These are phyloP conservation scores for Drosophila quadrilineata DNA, from an alignment of 1,140 invertebrate genomes.

Conservation along the genomic window DNA sequence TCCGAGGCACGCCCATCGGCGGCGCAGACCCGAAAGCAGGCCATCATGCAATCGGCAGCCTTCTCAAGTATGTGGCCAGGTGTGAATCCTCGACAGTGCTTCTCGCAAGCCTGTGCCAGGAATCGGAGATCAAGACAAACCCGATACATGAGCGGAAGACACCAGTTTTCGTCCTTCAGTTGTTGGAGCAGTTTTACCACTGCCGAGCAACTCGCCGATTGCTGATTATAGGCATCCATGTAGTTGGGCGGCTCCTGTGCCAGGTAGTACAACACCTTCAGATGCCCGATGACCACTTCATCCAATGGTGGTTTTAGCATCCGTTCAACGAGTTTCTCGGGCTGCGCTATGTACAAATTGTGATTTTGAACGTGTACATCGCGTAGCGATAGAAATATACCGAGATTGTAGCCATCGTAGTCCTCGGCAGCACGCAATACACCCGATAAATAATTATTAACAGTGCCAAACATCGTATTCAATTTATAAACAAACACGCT, in stretches of 20 bases:
- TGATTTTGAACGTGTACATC: conserved; percentile 88
- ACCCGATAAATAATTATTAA: conserved; percentile 69
- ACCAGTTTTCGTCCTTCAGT: conserved; percentile 98
- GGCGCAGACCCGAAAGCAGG: conserved; percentile 96
- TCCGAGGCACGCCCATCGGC: conserved; percentile 94
- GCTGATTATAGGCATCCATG: conserved; percentile 89
- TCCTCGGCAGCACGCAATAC: conserved; percentile 59
- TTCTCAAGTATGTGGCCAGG: conserved; percentile 93
- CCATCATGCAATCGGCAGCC: conserved; percentile 96
- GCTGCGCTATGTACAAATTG: conserved; percentile 86
- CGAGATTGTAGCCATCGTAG: conserved; percentile 80
- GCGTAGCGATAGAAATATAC: conserved; percentile 87
- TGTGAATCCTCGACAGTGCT: conserved; percentile 81
- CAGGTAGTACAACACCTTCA: conserved; percentile 83
- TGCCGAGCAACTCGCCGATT: conserved; percentile 89
- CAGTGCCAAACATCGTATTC: conserved; percentile 75
- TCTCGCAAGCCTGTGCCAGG: conserved; percentile 91
- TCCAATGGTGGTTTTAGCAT: conserved; percentile 88
- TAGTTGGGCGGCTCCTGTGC: conserved; percentile 83
- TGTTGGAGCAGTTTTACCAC: conserved; percentile 92
- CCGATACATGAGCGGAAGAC: conserved; percentile 93
- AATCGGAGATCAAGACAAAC: conserved; percentile 94
- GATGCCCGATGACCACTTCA: conserved; percentile 90
- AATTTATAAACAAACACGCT: too few relatives aligned
- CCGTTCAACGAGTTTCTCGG: conserved; percentile 87